phyloP scores from a whole-genome alignment of 2,797 vertebrate species.

The Pipistrellus nathusii region DNA sequence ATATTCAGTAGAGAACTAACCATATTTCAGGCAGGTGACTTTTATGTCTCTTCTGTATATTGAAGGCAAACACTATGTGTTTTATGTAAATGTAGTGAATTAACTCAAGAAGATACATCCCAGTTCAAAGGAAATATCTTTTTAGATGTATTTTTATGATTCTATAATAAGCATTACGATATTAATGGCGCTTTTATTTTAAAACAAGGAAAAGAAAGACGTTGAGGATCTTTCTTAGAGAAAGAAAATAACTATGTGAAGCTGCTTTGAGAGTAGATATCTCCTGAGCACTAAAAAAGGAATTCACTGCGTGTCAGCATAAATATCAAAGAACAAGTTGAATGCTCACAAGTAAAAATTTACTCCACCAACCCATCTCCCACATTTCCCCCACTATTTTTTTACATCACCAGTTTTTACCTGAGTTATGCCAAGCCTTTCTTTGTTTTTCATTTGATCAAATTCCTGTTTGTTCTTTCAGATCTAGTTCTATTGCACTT shows the following conservation, averaged over 20 bases:
- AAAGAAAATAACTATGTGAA: neutral
- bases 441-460: neutral
- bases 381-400: neutral
- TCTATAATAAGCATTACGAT: neutral
- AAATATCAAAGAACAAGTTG: neutral
- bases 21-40: constrained; percentile 18
- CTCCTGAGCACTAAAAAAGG: neutral
- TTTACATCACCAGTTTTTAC: neutral
- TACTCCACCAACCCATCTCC: neutral
- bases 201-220: neutral
- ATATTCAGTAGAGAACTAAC: neutral
- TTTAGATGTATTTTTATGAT: neutral
- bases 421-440: neutral
- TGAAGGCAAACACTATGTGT: neutral
- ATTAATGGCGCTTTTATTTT: neutral
- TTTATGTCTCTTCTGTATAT: neutral
- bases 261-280: neutral
- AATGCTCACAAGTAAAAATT: neutral
- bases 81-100: constrained; percentile 27
- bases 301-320: neutral
- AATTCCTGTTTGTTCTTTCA: constrained; percentile 9
- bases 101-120: neutral
- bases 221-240: neutral
- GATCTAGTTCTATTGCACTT: neutral
- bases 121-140: constrained; percentile 26